Conservation (phyloP, 2,888 invertebrate genomes). For the Orthosia gracilis region DNA sequence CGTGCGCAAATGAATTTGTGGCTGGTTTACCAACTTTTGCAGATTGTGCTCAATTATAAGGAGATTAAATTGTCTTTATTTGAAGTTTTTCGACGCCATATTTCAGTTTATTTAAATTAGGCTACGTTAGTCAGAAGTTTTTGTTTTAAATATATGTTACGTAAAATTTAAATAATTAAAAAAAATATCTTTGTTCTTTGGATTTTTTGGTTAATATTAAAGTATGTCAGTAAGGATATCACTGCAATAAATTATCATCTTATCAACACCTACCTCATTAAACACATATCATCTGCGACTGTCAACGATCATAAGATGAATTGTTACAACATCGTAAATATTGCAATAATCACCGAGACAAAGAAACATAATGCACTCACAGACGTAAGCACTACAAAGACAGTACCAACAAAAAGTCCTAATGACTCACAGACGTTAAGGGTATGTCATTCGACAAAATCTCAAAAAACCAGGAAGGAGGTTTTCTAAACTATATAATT, state of each 20-base stretch:
- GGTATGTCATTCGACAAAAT: no score
- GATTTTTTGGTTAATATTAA: background rate
- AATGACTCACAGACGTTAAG: constrained; percentile 29
- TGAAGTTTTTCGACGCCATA: background rate
- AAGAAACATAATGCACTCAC: constrained; percentile 18
- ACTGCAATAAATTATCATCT: background rate
- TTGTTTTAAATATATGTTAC: no score
- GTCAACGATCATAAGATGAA: constrained; percentile 2
- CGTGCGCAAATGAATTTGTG: constrained; percentile 3
- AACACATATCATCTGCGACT: background rate
- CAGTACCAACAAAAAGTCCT: constrained; percentile 31
- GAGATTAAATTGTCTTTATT: background rate
- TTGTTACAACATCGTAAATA: constrained; percentile 31
- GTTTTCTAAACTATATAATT: no score
- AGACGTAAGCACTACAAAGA: constrained; percentile 15
- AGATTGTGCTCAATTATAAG: background rate
- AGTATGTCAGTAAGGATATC: background rate
- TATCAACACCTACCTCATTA: constrained; percentile 14
- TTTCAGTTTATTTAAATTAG: no score
- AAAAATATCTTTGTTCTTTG: background rate
- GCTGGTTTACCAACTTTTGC: background rate
- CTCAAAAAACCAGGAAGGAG: no score
- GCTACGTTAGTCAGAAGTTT: no score
- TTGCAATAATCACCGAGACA: constrained; percentile 27
- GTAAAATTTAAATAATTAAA: no score